phyloP scores from a whole-genome alignment of 2,888 invertebrate genomes.

The Tyria jacobaeae region DNA sequence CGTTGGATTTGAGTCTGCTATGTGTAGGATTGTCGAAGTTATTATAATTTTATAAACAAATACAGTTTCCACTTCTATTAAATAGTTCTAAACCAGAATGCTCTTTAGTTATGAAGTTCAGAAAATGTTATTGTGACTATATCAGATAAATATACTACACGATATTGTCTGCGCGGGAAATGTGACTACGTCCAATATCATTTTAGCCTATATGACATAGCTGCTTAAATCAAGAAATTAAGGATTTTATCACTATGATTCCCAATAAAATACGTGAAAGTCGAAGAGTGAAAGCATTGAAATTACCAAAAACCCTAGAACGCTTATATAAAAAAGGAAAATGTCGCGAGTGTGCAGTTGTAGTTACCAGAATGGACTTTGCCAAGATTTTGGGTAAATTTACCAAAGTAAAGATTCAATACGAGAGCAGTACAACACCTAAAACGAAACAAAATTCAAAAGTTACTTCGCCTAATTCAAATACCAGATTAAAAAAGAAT shows the following conservation, averaged over 20 bases:
- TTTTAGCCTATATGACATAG: conserved; percentile 49
- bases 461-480: conserved; percentile 56
- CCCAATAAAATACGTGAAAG: conserved; percentile 71
- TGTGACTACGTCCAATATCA: conserved; percentile 70
- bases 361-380: conserved; percentile 82
- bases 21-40: conserved; percentile 50
- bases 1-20: conserved; percentile 60
- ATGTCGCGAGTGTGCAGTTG: conserved; percentile 80
- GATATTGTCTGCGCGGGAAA: conserved; percentile 82
- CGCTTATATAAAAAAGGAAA: conserved; percentile 77
- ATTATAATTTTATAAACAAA: conserved; percentile 56
- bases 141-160: conserved; percentile 45
- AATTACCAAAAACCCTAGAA: conserved; percentile 74
- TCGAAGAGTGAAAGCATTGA: conserved; percentile 63
- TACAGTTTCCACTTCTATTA: conserved; percentile 25
- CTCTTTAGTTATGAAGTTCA: conserved; percentile 37
- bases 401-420: conserved; percentile 83
- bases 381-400: conserved; percentile 83
- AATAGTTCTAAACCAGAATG: conserved; percentile 26
- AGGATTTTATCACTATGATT: conserved; percentile 63
- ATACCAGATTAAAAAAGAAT: conserved; percentile 72
- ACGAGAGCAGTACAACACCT: conserved; percentile 71
- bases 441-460: conserved; percentile 61
- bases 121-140: conserved; percentile 38
- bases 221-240: conserved; percentile 39